These are phyloP conservation scores for Misgurnus mizolepis DNA, from an alignment of 2,113 vertebrate genomes.

Conservation along the genomic window DNA sequence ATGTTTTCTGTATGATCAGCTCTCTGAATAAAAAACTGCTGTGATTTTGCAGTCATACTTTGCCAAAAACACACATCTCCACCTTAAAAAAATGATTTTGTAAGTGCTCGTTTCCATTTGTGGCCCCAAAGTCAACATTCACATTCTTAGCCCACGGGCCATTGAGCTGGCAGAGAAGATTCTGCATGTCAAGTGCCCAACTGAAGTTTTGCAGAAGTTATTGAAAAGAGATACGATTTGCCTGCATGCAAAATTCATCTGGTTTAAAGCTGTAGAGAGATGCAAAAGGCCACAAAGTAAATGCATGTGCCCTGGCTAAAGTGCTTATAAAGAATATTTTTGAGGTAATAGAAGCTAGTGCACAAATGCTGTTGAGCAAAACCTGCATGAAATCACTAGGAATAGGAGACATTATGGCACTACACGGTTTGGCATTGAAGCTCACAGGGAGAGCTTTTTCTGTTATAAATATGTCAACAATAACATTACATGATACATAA, in stretches of 20 bases:
- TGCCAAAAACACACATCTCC: no score
- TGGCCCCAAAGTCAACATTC: constrained; percentile 12
- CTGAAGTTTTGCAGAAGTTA: not conserved
- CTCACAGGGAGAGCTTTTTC: not conserved
- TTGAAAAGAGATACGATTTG: not conserved
- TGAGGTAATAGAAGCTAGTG: constrained; percentile 59
- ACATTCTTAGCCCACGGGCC: constrained; percentile 7
- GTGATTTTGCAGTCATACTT: constrained; percentile 40
- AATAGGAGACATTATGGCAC: constrained; percentile 67
- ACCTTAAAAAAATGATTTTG: not conserved
- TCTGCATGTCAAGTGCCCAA: constrained; percentile 16
- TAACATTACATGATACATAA: constrained; percentile 13
- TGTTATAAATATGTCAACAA: not conserved
- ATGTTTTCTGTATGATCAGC: constrained; percentile 64
- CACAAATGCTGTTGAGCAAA: constrained; percentile 56
- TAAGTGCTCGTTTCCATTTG: not conserved
- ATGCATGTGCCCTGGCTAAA: constrained; percentile 59
- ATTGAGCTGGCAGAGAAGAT: constrained; percentile 13
- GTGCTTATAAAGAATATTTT: constrained; percentile 61
- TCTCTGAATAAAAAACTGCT: constrained; percentile 59
- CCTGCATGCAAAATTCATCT: constrained; percentile 18
- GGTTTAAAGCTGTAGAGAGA: constrained; percentile 5
- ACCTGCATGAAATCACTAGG: constrained; percentile 16
- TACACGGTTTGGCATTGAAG: constrained; percentile 69
- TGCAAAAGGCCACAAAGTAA: not conserved